phyloP scores from a whole-genome alignment of 2,113 vertebrate genomes.

The Himantopus leucocephalus region DNA sequence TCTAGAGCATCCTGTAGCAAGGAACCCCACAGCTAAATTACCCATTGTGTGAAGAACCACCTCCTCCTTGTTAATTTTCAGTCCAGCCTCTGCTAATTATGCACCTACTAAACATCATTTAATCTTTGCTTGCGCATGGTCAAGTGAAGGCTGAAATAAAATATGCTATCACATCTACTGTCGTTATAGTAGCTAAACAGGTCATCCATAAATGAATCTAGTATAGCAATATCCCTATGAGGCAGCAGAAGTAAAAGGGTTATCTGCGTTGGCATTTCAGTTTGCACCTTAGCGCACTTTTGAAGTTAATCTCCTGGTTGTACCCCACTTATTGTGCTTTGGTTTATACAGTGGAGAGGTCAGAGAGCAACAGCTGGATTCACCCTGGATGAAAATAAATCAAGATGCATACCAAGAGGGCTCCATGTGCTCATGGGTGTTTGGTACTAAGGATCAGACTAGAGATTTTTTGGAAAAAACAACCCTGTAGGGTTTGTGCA shows the following conservation, averaged over 20 bases:
- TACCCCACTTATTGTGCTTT: not conserved
- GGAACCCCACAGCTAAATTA: not conserved
- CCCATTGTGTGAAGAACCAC: not conserved
- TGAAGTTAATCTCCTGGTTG: not conserved
- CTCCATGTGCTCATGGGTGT: not conserved
- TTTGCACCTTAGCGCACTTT: not conserved
- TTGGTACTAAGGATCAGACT: not conserved
- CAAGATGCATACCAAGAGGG: not conserved
- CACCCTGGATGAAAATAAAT: not conserved
- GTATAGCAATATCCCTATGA: not conserved
- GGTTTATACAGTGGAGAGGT: not conserved
- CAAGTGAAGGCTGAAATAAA: not conserved
- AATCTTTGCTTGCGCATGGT: not conserved
- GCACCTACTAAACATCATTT: not conserved
- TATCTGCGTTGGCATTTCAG: not conserved
- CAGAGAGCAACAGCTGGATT: not conserved
- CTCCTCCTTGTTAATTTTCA: not conserved
- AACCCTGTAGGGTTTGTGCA: not conserved
- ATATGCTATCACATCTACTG: not conserved
- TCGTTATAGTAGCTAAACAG: not conserved
- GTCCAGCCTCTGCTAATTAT: not conserved
- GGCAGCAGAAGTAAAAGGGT: not conserved
- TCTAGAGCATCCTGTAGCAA: not conserved
- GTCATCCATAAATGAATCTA: not conserved
- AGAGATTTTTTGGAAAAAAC: not conserved